Evolutionary conservation across 2,113 vertebrate species (phyloP).

Genomic region (Delphinus delphis): DNA sequence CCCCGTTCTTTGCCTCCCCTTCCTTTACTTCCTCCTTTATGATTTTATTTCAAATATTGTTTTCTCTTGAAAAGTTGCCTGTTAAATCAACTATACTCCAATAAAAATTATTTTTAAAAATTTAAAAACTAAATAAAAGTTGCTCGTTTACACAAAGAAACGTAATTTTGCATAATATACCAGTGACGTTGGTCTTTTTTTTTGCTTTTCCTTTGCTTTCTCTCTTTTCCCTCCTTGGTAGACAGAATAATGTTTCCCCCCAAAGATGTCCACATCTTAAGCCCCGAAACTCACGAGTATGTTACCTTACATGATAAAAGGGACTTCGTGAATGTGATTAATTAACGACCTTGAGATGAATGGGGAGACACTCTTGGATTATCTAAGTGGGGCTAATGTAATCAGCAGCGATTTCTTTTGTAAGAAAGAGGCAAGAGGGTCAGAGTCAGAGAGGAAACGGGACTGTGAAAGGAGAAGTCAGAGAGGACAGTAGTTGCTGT

Average conservation of each 20-base stretch:
- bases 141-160: background rate
- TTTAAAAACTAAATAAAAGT: background rate
- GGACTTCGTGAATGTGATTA: background rate
- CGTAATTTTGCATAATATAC: fast-evolving
- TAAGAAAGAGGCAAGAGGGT: background rate
- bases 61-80: background rate
- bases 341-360: too few relatives aligned
- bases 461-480: background rate
- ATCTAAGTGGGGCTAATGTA: background rate
- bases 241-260: background rate
- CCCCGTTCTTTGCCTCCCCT: fast-evolving
- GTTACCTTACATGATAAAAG: background rate
- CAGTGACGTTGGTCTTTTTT: background rate
- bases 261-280: background rate
- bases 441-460: background rate
- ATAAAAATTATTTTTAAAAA: background rate
- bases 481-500: background rate
- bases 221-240: background rate
- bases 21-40: background rate
- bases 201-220: background rate
- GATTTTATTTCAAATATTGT: background rate
- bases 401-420: background rate
- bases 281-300: background rate
- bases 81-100: background rate
- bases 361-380: too few relatives aligned